Percentiles rank a stretch among this genome's conserved stretches.
phyloP scores from a whole-genome alignment of 2,888 invertebrate genomes.

The Hypena proboscidalis region DNA sequence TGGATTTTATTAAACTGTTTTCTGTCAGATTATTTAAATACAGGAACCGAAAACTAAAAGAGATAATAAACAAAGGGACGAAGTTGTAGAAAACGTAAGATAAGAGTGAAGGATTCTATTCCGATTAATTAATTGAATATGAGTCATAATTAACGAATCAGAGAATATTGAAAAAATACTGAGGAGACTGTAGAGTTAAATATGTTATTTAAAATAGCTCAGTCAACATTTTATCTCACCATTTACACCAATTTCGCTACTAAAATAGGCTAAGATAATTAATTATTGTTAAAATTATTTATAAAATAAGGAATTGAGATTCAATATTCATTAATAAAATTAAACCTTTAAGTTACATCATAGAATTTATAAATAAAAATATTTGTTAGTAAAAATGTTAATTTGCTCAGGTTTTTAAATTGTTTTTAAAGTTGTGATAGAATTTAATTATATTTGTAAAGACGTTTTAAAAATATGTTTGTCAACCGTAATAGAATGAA shows the following conservation, averaged over 20 bases:
- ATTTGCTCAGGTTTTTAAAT: constrained; percentile 40
- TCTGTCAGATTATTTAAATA: no score
- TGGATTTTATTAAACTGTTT: no score
- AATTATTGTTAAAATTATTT: constrained; percentile 38
- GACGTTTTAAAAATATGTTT: constrained; percentile 15
- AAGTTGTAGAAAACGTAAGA: no score
- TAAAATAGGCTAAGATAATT: constrained; percentile 36
- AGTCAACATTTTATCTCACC: constrained; percentile 20
- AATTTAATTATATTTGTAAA: constrained; percentile 28
- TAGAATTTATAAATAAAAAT: constrained; percentile 37
- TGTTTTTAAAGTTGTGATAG: constrained; percentile 38
- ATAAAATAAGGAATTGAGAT: constrained; percentile 43
- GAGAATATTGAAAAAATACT: no score
- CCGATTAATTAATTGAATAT: no score
- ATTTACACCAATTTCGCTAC: constrained; percentile 50
- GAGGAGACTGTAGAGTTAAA: no score
- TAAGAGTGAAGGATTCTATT: no score
- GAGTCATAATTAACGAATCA: no score
- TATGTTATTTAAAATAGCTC: constrained; percentile 3
- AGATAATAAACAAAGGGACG: no score
- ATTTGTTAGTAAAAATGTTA: constrained; percentile 35
- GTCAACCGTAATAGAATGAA: constrained; percentile 9
- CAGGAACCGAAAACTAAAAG: no score
- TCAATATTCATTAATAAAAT: constrained; percentile 24
- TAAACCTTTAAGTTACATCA: constrained; percentile 31